These are phyloP conservation scores for Martes martes DNA, from an alignment of 2,113 vertebrate genomes.

Conservation along the genomic window DNA sequence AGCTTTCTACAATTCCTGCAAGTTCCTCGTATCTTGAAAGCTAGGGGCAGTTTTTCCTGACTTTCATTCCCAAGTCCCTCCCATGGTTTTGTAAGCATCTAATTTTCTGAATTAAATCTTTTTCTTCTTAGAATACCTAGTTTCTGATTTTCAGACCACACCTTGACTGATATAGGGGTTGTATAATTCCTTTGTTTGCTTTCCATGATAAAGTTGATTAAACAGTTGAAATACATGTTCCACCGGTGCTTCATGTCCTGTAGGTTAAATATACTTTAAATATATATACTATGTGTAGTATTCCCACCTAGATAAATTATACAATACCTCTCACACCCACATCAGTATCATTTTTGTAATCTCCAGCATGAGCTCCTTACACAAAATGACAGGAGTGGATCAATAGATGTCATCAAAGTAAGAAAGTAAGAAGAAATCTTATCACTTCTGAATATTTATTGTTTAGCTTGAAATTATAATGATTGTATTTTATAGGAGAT, in stretches of 20 bases:
- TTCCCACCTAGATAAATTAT: not conserved
- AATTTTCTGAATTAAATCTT: slow-evolving; percentile 13
- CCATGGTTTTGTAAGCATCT: slow-evolving; percentile 27
- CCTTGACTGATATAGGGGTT: not conserved
- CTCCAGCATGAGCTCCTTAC: not conserved
- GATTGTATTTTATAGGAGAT: not conserved
- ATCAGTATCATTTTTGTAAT: slow-evolving; percentile 1
- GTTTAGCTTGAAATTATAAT: slow-evolving; percentile 32
- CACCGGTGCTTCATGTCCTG: not conserved
- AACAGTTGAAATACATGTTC: slow-evolving; percentile 29
- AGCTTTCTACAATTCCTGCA: not conserved
- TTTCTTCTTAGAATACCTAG: slow-evolving; percentile 11
- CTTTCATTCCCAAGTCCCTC: not conserved
- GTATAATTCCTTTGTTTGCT: slow-evolving; percentile 14
- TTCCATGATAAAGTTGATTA: slow-evolving; percentile 30
- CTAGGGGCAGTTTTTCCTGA: slow-evolving; percentile 23
- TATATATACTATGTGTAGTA: not conserved
- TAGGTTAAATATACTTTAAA: not conserved
- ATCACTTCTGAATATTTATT: slow-evolving; percentile 14
- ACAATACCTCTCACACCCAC: not conserved
- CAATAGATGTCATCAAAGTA: not conserved
- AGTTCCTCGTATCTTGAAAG: slow-evolving; percentile 34
- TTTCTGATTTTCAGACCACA: slow-evolving; percentile 37
- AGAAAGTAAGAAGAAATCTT: slow-evolving; percentile 34
- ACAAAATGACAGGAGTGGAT: slow-evolving; percentile 11